A percentile compares a stretch with the other conserved stretches of the same genome.
phyloP scores from a whole-genome alignment of 2,888 invertebrate species.

The Nyleta sp. region DNA sequence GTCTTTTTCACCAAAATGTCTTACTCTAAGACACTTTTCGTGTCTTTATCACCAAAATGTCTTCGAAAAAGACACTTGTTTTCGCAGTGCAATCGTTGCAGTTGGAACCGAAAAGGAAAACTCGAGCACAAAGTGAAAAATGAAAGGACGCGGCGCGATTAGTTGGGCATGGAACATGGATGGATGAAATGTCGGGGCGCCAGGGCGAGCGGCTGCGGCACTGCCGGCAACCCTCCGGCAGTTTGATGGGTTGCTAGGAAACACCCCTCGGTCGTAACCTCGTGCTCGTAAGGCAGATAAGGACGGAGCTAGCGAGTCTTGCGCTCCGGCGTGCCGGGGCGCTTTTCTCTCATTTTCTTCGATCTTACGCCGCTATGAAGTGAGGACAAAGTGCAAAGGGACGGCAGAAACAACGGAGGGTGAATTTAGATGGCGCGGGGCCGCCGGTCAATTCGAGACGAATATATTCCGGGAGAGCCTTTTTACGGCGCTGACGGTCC shows the following conservation, averaged over 20 bases:
- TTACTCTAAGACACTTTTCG: too few species aligned
- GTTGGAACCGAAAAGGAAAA: too few species aligned
- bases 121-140: too few species aligned
- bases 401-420: constrained; percentile 62
- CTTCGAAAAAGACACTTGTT: too few species aligned
- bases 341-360: constrained; percentile 68
- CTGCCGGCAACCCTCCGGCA: constrained; percentile 76
- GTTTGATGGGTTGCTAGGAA: constrained; percentile 80
- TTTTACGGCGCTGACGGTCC: constrained; percentile 58
- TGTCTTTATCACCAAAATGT: too few species aligned
- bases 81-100: too few species aligned
- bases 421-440: constrained; percentile 59
- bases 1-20: too few species aligned
- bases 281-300: constrained; percentile 71
- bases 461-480: constrained; percentile 51
- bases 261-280: constrained; percentile 78
- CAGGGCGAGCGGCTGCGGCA: constrained; percentile 66
- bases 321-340: constrained; percentile 55
- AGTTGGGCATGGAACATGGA: too few species aligned
- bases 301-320: constrained; percentile 64
- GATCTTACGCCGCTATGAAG: constrained; percentile 68
- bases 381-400: constrained; percentile 65
- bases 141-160: too few species aligned
- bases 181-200: too few species aligned
- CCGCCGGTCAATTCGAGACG: constrained; percentile 64